A percentile compares a stretch with the other conserved stretches of the same genome.
Conservation (phyloP, 2,113 vertebrate species). For the Siphamia tubifer region DNA sequence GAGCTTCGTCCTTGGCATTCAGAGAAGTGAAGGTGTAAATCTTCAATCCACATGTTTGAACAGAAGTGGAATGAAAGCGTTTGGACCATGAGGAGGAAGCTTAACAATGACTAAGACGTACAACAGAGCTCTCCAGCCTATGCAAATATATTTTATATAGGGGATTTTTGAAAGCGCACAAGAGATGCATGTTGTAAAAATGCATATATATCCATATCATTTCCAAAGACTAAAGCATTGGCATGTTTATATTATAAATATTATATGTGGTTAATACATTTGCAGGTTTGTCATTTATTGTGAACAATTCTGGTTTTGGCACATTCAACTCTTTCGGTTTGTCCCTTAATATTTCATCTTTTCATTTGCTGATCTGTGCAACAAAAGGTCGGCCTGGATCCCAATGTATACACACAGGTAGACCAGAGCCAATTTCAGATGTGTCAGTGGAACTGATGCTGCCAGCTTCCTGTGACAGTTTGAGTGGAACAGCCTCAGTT, state of each 20-base stretch:
- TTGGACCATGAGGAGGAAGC: slow-evolving; percentile 37
- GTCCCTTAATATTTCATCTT: slow-evolving; percentile 24
- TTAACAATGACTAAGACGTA: slow-evolving; percentile 63
- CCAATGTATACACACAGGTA: slow-evolving; percentile 41
- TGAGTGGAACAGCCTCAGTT: slow-evolving; percentile 61
- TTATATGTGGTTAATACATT: background rate
- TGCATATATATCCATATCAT: background rate
- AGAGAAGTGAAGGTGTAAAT: slow-evolving; percentile 51
- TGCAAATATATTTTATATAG: slow-evolving; percentile 53
- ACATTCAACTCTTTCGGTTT: background rate
- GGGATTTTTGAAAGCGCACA: slow-evolving; percentile 34
- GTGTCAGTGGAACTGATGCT: slow-evolving; percentile 69
- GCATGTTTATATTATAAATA: background rate
- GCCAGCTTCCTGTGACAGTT: slow-evolving; percentile 65
- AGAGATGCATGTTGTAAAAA: slow-evolving; percentile 37
- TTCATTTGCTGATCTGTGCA: slow-evolving; percentile 31
- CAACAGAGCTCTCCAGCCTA: slow-evolving; percentile 44
- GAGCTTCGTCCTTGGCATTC: slow-evolving; percentile 42
- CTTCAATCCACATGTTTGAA: slow-evolving; percentile 38
- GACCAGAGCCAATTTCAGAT: slow-evolving; percentile 73
- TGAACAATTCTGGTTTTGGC: background rate
- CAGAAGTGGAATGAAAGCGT: slow-evolving; percentile 51
- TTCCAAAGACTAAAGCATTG: background rate
- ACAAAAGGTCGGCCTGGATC: slow-evolving; percentile 44
- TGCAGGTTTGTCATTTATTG: background rate